Percentiles rank a stretch among this genome's conserved stretches.
These are phyloP conservation scores for Acleris laterana DNA, from an alignment of 2,888 invertebrate species.

Conservation along the genomic window DNA sequence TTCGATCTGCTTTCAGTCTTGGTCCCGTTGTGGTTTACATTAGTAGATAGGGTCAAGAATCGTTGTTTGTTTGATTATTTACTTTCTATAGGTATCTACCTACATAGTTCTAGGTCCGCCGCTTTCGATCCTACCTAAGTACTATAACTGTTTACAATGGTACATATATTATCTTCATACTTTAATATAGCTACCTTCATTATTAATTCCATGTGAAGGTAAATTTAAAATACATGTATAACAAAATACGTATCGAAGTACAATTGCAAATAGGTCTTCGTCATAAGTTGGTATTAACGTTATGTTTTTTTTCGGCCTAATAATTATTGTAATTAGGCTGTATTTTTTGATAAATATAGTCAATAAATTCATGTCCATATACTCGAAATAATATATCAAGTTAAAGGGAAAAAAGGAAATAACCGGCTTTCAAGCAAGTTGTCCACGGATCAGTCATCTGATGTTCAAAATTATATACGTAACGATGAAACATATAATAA, in stretches of 20 bases:
- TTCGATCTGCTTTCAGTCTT: constrained; percentile 66
- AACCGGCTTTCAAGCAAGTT: constrained; percentile 51
- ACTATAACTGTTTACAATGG: constrained; percentile 34
- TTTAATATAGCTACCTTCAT: constrained; percentile 56
- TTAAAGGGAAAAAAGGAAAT: constrained; percentile 55
- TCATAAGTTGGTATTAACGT: constrained; percentile 54
- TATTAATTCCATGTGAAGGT: constrained; percentile 70
- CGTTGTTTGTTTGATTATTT: constrained; percentile 67
- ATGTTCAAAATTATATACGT: constrained; percentile 85
- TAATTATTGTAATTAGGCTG: constrained; percentile 60
- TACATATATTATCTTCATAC: constrained; percentile 42
- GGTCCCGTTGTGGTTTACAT: constrained; percentile 68
- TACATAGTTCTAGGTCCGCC: constrained; percentile 39
- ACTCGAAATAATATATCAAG: constrained; percentile 62
- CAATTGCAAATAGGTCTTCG: constrained; percentile 77
- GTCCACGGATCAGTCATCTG: constrained; percentile 73
- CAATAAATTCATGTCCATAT: constrained; percentile 71
- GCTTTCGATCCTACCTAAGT: constrained; percentile 27
- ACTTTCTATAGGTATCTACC: constrained; percentile 53
- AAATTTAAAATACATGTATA: constrained; percentile 66
- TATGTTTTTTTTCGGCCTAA: constrained; percentile 67
- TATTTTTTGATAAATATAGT: constrained; percentile 43
- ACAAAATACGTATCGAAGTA: constrained; percentile 84
- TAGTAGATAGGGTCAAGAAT: constrained; percentile 64
- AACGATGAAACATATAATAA: constrained; percentile 83